A percentile compares a stretch with the other conserved stretches of the same genome.
Evolutionary conservation across 2,888 invertebrate species (phyloP).

Genomic region (Lycocerus yunnanus): DNA sequence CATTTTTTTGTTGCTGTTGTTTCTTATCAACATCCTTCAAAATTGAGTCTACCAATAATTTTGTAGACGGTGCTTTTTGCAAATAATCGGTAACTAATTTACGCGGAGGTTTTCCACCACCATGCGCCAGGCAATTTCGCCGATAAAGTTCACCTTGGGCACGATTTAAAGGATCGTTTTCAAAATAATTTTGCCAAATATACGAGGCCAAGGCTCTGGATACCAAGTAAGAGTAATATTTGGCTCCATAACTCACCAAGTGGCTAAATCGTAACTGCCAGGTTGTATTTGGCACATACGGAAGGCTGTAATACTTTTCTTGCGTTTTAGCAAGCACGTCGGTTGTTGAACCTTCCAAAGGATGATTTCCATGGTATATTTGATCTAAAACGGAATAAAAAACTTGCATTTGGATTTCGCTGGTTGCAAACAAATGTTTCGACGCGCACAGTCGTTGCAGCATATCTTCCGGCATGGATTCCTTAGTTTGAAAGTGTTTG

Average conservation of each 20-base stretch:
- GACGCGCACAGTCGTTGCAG: conserved; percentile 80
- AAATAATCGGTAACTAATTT: conserved; percentile 80
- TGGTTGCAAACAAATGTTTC: conserved; percentile 85
- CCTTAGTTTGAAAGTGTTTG: conserved; percentile 86
- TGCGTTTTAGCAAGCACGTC: conserved; percentile 78
- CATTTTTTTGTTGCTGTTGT: background rate
- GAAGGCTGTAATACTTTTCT: conserved; percentile 81
- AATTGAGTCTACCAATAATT: conserved; percentile 78
- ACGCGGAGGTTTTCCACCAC: conserved; percentile 85
- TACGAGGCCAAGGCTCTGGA: conserved; percentile 91
- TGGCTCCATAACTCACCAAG: conserved; percentile 96
- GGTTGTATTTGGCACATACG: conserved; percentile 88
- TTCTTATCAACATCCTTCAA: conserved; percentile 70
- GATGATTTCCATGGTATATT: conserved; percentile 75
- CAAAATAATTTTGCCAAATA: conserved; percentile 90
- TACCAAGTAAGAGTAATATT: conserved; percentile 97
- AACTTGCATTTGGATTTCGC: conserved; percentile 71
- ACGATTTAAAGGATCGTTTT: conserved; percentile 75
- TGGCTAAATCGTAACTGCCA: conserved; percentile 97
- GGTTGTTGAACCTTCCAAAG: conserved; percentile 64
- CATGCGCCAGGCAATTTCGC: conserved; percentile 77
- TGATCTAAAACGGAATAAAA: conserved; percentile 94
- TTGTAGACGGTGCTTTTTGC: conserved; percentile 74
- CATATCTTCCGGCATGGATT: conserved; percentile 80
- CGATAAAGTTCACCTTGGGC: conserved; percentile 80